Evolutionary conservation across 2,113 vertebrate species (phyloP).

Genomic region (Forbesichthys agassizii): DNA sequence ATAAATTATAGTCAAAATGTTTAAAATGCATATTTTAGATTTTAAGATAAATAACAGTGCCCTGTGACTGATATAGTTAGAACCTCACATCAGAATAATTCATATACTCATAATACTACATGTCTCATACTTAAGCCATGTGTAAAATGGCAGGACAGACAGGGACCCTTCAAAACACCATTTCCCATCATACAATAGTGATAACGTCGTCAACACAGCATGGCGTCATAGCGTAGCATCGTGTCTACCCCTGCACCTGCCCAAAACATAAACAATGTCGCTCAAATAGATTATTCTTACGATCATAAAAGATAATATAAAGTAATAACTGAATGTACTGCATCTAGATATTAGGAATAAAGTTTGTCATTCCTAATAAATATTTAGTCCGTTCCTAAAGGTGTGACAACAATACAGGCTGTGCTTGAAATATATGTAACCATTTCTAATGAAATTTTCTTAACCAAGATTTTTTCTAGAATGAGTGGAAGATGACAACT

Average conservation of each 20-base stretch:
- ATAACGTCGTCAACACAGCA: constrained; percentile 44
- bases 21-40: no score
- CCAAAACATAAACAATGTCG: constrained; percentile 53
- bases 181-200: constrained; percentile 67
- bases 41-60: not conserved
- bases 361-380: no score
- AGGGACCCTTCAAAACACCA: constrained; percentile 45
- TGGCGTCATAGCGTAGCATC: not conserved
- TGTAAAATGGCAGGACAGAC: constrained; percentile 72
- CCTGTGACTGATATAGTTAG: constrained; percentile 36
- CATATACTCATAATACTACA: not conserved
- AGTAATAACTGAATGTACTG: no score
- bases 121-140: constrained; percentile 2
- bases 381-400: constrained; percentile 49
- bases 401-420: constrained; percentile 51
- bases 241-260: constrained; percentile 41
- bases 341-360: no score
- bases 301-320: constrained; percentile 28
- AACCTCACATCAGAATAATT: not conserved
- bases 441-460: not conserved
- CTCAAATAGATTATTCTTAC: constrained; percentile 50
- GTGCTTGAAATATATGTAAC: no score
- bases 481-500: not conserved
- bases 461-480: not conserved
- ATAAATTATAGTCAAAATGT: no score